Evolutionary conservation across 2,888 invertebrate genomes (phyloP).

Genomic region (Artemia sinica): DNA sequence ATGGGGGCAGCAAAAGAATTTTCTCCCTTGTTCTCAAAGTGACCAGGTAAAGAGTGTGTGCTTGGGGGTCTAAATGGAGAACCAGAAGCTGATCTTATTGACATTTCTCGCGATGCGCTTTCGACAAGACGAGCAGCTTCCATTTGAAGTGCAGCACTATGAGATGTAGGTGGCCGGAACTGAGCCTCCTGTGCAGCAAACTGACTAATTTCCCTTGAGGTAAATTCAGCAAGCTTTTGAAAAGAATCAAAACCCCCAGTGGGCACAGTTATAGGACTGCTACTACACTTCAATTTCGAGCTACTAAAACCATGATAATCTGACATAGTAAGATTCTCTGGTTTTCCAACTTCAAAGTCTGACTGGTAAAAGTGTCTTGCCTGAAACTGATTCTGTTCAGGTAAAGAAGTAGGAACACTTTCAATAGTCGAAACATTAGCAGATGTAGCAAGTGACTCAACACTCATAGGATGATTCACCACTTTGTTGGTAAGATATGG

Average conservation of each 20-base stretch:
- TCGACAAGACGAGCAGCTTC: background rate
- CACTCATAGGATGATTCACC: background rate
- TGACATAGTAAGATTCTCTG: background rate
- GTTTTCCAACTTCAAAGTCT: background rate
- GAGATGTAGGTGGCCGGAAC: slow-evolving; percentile 12
- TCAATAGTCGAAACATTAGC: background rate
- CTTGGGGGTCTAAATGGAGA: slow-evolving; percentile 1
- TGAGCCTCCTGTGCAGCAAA: slow-evolving; percentile 9
- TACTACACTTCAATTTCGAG: background rate
- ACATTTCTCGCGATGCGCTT: background rate
- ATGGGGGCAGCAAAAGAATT: background rate
- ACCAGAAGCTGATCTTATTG: background rate
- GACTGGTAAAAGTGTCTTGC: background rate
- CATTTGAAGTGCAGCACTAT: background rate
- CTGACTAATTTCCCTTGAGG: slow-evolving; percentile 3
- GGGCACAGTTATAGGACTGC: background rate
- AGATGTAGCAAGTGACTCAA: background rate
- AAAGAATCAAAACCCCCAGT: slow-evolving; percentile 1
- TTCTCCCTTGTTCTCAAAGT: background rate
- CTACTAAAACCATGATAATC: background rate
- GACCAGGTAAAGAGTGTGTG: background rate
- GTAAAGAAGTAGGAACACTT: background rate
- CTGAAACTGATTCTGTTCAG: background rate
- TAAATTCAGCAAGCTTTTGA: slow-evolving; percentile 13
- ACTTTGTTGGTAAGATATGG: background rate